Evolutionary conservation across 2,113 vertebrate species (phyloP), one percentile per base, ranked within the genome.

Genomic region (Accipiter virgatus): DNA sequence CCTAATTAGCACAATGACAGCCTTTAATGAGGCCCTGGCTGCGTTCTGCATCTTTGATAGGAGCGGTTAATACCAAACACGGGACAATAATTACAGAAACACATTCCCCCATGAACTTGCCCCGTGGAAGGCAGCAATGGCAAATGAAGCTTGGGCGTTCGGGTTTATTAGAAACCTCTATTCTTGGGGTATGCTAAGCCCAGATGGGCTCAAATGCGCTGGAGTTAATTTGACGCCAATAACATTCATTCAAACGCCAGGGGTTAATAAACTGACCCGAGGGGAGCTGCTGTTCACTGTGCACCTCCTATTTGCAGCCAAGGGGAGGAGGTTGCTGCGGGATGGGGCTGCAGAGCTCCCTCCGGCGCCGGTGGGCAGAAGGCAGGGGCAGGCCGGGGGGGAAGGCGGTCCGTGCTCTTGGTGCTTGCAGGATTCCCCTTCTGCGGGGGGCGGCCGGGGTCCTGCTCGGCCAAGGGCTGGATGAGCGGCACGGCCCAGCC

Each of bases 1-100:
- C 32, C 91, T 94, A 96, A 97, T 97, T 95, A 97, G 73, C 93
- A 68, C 43, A 9, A 40, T 70, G 94, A 11, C 91, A 55, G 81
- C 5, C 70, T 65, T 56, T 96, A 85, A 94, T 16, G 95, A 95
- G 88, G 81, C 87, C 70, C 68, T 81, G 62, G 91, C 93, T 77
- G 65, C 10, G 27, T 40, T 65, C 61, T 74, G 93, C 52, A 13
- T 16, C 63, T 55, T 21, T 63, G 81, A 53, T 1, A 29, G 78
- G 50, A 55, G 40, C 3, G 43, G 75, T 52, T 78, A 9, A 50
- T 48, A 40, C 43, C 91, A 43, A 32, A 11, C 67, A 18, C 5
- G 5, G 90, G 58, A 25, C 75, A 45, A 1, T n/a, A 5, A 78
- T 61, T 11, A 19, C 2, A 56, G 92, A 21, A 38, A 19, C 61